phyloP scores from a whole-genome alignment of 1,140 invertebrate species.

The Microplitis mediator region DNA sequence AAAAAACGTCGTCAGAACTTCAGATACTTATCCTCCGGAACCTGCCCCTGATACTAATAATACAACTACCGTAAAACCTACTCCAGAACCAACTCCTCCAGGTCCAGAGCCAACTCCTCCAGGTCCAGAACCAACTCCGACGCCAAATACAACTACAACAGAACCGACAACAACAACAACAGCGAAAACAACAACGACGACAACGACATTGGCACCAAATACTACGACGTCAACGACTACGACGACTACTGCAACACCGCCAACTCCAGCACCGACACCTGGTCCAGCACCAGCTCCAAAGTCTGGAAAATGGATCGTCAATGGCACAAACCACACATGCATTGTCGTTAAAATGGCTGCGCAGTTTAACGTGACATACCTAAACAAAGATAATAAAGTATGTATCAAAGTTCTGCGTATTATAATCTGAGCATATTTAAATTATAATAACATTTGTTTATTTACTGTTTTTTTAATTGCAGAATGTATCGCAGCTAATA shows the following conservation, averaged over 20 bases:
- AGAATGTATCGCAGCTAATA: constrained; percentile 42
- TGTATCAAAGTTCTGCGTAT: no score
- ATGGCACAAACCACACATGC: constrained; percentile 58
- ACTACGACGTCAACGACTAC: constrained; percentile 38
- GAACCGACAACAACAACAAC: constrained; percentile 41
- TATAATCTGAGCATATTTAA: not conserved
- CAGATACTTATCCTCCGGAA: not conserved
- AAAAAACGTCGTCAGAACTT: no score
- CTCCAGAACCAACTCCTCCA: constrained; percentile 35
- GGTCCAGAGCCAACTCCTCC: constrained; percentile 29
- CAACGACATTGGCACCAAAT: constrained; percentile 29
- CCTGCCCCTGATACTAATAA: not conserved
- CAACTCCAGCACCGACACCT: constrained; percentile 40
- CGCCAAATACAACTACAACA: constrained; percentile 38
- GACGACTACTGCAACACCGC: constrained; percentile 34
- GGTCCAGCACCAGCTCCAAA: constrained; percentile 52
- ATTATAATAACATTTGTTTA: not conserved
- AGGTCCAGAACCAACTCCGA: constrained; percentile 28
- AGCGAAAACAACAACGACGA: constrained; percentile 37
- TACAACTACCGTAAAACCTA: no score
- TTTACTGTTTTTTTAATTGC: constrained; percentile 16
- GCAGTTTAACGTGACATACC: constrained; percentile 67
- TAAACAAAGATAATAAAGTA: constrained; percentile 49
- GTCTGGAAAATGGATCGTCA: constrained; percentile 63
- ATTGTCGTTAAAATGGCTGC: constrained; percentile 69